phyloP scores from a whole-genome alignment of 2,888 invertebrate genomes.

The Drosophila kanekoi region DNA sequence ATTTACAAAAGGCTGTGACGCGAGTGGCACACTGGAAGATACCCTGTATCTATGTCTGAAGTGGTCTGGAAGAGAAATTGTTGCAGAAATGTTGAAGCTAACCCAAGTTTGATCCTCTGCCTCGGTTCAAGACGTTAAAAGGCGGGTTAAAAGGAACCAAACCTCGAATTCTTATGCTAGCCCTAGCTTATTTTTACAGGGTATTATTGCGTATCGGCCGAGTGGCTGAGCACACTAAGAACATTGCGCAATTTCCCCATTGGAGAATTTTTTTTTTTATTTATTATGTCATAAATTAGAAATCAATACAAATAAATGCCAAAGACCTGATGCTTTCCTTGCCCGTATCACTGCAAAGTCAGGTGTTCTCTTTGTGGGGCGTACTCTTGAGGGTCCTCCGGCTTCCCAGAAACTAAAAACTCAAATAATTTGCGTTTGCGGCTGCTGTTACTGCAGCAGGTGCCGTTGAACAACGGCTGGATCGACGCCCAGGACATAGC shows the following conservation, averaged over 20 bases:
- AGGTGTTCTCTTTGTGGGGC: background rate
- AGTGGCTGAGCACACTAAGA: background rate
- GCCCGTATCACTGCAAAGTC: background rate
- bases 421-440: conserved; percentile 2
- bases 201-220: background rate
- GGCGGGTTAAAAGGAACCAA: no score
- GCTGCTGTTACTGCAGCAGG: background rate
- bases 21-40: background rate
- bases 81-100: no score
- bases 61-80: no score
- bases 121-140: no score
- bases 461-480: conserved; percentile 3
- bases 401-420: conserved; percentile 2
- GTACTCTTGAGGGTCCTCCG: background rate
- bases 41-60: background rate
- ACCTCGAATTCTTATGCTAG: no score
- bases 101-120: no score
- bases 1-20: background rate
- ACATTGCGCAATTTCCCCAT: background rate
- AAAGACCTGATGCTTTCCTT: no score
- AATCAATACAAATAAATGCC: conserved; percentile 3
- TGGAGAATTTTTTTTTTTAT: background rate
- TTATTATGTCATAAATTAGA: background rate
- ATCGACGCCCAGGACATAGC: conserved; percentile 10
- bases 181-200: background rate